These are phyloP conservation scores for Sebastes trivittatus DNA, from an alignment of 2,797 vertebrate species.

Conservation along the genomic window DNA sequence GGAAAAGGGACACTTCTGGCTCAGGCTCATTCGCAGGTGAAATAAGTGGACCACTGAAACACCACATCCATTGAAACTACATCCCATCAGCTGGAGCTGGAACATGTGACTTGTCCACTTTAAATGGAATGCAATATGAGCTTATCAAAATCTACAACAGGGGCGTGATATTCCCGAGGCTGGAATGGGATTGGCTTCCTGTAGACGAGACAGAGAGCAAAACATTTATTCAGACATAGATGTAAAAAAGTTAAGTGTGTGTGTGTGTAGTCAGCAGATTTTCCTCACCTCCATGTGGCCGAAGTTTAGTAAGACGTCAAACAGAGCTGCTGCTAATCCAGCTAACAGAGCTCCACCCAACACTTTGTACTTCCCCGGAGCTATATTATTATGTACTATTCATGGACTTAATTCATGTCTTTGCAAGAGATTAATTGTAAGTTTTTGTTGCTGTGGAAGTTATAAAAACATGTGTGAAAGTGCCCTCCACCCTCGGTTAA, in stretches of 20 bases:
- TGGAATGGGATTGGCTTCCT: constrained; percentile 23
- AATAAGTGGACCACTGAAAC: not conserved
- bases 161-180: not conserved
- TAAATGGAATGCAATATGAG: not conserved
- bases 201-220: constrained; percentile 16
- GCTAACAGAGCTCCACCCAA: constrained; percentile 31
- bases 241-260: not conserved
- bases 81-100: not conserved
- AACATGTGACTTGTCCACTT: not conserved
- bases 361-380: constrained; percentile 14
- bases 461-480: constrained; percentile 16
- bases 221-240: constrained; percentile 27
- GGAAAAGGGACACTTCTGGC: too few relatives aligned
- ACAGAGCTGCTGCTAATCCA: constrained; percentile 14
- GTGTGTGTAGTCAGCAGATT: constrained; percentile 43
- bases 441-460: constrained; percentile 38
- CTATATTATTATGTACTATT: constrained; percentile 56
- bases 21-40: not conserved
- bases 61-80: not conserved
- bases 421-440: constrained; percentile 35
- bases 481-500: constrained; percentile 22
- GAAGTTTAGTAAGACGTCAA: constrained; percentile 19
- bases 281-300: constrained; percentile 10
- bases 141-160: not conserved
- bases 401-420: constrained; percentile 32